phyloP scores from a whole-genome alignment of 1,140 invertebrate genomes.

The roundworm (Caenorhabditis elegans) region WBcel235 BX284604.4:5858001-5858500 shows the following conservation, averaged over 20 bases:
- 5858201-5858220: constrained; percentile 16
- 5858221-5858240: too few relatives aligned
- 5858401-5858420: constrained; percentile 1
- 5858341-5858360: neutral
- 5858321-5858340: constrained; percentile 4
- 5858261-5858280: neutral
- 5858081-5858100: too few relatives aligned
- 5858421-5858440: constrained; percentile 21
- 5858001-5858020: too few relatives aligned
- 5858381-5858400: neutral
- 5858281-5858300: neutral
- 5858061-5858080: too few relatives aligned
- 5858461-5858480: neutral
- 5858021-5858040: too few relatives aligned
- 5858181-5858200: constrained; percentile 24
- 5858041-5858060: too few relatives aligned
- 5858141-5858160: constrained; percentile 21
- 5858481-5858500: neutral
- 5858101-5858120: too few relatives aligned
- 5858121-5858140: neutral
- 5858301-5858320: too few relatives aligned
- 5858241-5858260: neutral
- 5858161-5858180: neutral
- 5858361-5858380: constrained; percentile 10
- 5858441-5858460: constrained; percentile 9